Evolutionary conservation across 1,140 invertebrate species (phyloP).

Genomic region (Trichogramma pretiosum): DNA sequence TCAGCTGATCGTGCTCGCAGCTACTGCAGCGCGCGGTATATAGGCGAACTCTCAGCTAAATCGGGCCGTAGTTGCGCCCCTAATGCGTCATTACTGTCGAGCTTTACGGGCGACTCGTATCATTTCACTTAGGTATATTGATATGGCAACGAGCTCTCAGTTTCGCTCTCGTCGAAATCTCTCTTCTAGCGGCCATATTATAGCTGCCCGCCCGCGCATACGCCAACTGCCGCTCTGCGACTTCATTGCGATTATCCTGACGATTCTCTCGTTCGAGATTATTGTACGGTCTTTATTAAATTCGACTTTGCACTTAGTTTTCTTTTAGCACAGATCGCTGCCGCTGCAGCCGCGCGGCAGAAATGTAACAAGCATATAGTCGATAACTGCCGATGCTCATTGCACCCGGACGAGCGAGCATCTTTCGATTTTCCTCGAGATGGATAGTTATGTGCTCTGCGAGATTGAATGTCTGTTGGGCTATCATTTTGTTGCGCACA

Average conservation of each 20-base stretch:
- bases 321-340: too few species aligned
- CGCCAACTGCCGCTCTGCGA: neutral
- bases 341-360: too few species aligned
- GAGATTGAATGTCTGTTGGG: too few species aligned
- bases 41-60: too few species aligned
- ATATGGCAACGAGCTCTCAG: constrained; percentile 46
- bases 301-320: constrained; percentile 15
- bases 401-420: neutral
- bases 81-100: constrained; percentile 50
- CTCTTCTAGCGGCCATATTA: too few species aligned
- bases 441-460: too few species aligned
- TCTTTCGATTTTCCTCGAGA: neutral
- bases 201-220: neutral
- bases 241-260: neutral
- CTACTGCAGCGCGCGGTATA: too few species aligned
- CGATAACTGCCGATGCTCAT: neutral
- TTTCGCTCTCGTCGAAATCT: constrained; percentile 7
- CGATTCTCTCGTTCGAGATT: constrained; percentile 5
- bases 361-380: too few species aligned
- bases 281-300: constrained; percentile 20
- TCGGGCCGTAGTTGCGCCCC: constrained; percentile 44
- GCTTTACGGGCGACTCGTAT: constrained; percentile 46
- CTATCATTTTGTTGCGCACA: too few species aligned
- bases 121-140: constrained; percentile 51
- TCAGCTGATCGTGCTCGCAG: too few species aligned